A percentile compares a stretch with the other conserved stretches of the same genome.
Conservation (phyloP, 1,140 invertebrate genomes). For the Aradophagus sp. region DNA sequence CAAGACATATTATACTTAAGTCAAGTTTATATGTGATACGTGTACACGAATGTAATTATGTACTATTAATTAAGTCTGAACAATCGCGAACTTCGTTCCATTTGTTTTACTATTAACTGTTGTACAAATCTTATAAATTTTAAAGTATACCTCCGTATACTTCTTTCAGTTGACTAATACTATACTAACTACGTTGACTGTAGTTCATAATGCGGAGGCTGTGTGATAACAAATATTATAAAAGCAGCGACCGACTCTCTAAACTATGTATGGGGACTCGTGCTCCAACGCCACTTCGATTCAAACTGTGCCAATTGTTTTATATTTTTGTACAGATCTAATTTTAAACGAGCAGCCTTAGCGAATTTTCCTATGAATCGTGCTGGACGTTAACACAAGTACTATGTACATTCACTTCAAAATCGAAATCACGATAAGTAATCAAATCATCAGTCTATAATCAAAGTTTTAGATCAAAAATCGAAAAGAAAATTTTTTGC, state of each 20-base stretch:
- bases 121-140: conserved; percentile 20
- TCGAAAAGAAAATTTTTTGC: too few relatives aligned
- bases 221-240: conserved; percentile 21
- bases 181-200: conserved; percentile 7
- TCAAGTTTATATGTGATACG: conserved; percentile 19
- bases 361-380: conserved; percentile 9
- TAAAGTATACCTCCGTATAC: not conserved
- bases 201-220: not conserved
- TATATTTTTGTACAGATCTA: conserved; percentile 70
- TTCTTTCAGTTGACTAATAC: conserved; percentile 10
- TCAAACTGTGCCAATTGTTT: conserved; percentile 69
- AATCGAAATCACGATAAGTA: too few relatives aligned
- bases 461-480: conserved; percentile 14
- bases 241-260: too few relatives aligned
- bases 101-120: conserved; percentile 18
- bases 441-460: too few relatives aligned
- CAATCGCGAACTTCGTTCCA: conserved; percentile 11
- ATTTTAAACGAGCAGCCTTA: conserved; percentile 20
- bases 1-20: not conserved
- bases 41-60: conserved; percentile 9
- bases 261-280: too few relatives aligned
- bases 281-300: conserved; percentile 20
- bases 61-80: conserved; percentile 3
- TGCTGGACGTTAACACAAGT: too few relatives aligned
- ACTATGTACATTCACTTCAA: too few relatives aligned